Percentiles rank a stretch among this genome's conserved stretches.
phyloP scores from a whole-genome alignment of 2,888 invertebrate genomes.

The Congeria kusceri region DNA sequence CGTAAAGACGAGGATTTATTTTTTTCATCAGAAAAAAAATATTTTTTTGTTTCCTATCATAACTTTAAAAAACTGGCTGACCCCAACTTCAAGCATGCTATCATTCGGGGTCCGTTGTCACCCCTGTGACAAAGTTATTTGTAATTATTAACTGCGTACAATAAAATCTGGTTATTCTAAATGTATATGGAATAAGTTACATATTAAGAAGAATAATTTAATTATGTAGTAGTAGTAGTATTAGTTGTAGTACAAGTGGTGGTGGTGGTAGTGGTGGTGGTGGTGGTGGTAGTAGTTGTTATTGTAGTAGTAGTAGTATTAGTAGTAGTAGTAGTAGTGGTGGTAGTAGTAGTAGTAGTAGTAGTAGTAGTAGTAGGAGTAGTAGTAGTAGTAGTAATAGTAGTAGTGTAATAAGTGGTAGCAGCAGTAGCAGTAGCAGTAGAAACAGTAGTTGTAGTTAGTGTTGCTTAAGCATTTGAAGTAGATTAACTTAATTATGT shows the following conservation, averaged over 20 bases:
- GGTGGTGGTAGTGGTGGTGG: neutral
- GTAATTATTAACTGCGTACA: too few species aligned
- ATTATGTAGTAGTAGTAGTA: constrained; percentile 2
- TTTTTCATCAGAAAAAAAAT: too few species aligned
- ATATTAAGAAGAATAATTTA: too few species aligned
- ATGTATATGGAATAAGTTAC: too few species aligned
- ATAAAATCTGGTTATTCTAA: too few species aligned
- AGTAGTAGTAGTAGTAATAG: neutral
- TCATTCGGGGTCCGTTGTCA: too few species aligned
- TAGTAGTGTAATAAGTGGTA: neutral
- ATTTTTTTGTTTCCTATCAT: too few species aligned
- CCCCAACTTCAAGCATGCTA: too few species aligned
- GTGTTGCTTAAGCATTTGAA: neutral
- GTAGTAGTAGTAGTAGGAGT: neutral
- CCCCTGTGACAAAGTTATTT: too few species aligned
- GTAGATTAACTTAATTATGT: too few species aligned
- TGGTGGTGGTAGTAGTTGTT: neutral
- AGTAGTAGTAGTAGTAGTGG: neutral
- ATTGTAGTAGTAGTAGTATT: neutral
- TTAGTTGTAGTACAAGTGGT: neutral
- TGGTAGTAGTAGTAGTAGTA: neutral
- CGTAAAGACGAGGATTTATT: too few species aligned
- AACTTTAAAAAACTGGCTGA: too few species aligned
- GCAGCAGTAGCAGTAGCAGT: constrained; percentile 1
- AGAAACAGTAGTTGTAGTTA: neutral